Percentiles rank a stretch among this genome's conserved stretches.
phyloP scores from a whole-genome alignment of 2,888 invertebrate species.

The Agapostemon virescens region DNA sequence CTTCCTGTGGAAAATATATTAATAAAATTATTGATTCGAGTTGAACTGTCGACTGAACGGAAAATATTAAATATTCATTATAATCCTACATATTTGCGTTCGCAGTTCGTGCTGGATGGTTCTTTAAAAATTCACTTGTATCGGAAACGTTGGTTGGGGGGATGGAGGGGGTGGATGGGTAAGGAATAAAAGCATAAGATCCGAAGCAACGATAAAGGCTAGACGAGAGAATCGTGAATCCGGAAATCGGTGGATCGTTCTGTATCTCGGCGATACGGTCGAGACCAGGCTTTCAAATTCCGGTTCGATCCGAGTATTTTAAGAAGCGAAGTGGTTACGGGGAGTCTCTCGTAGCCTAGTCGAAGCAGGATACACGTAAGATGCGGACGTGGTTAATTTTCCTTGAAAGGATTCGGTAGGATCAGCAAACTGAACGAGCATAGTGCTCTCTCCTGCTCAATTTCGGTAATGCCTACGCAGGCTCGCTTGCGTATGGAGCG shows the following conservation, averaged over 20 bases:
- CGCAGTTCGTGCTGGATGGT: background rate
- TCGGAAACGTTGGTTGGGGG: background rate
- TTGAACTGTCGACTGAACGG: background rate
- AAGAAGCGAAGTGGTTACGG: background rate
- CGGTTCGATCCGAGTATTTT: background rate
- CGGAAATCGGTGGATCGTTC: background rate
- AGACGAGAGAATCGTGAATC: constrained; percentile 1
- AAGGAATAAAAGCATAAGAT: background rate
- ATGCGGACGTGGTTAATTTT: constrained; percentile 32
- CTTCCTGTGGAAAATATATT: background rate
- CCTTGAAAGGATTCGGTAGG: constrained; percentile 36
- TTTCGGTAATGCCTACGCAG: constrained; percentile 34
- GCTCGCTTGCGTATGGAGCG: background rate
- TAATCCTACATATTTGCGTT: too few relatives aligned
- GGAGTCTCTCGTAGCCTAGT: background rate
- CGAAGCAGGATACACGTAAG: constrained; percentile 1
- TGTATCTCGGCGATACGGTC: background rate
- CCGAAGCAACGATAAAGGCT: background rate
- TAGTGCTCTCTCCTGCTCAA: constrained; percentile 26
- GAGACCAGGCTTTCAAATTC: constrained; percentile 7
- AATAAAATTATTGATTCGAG: too few relatives aligned
- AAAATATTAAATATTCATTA: background rate
- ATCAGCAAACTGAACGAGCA: constrained; percentile 20
- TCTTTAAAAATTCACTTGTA: background rate
- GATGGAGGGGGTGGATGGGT: too few relatives aligned